Evolutionary conservation across 2,888 invertebrate species (phyloP).

Genomic region (Scrobipalpa atriplicella): DNA sequence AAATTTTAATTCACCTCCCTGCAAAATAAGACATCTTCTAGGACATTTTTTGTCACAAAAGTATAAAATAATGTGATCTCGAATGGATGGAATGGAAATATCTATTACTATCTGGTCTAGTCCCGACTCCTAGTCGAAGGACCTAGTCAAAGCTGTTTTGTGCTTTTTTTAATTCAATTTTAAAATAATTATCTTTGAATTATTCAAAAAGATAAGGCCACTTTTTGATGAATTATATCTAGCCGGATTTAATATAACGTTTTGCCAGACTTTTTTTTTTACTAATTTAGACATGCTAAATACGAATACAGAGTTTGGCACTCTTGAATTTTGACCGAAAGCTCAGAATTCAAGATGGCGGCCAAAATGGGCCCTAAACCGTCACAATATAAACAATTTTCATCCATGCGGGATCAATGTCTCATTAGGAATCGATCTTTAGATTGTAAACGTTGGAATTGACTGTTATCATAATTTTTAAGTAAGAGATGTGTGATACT

Average conservation of each 20-base stretch:
- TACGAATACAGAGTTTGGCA: too few relatives aligned
- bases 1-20: neutral
- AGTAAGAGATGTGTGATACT: slow-evolving; percentile 48
- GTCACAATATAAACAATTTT: neutral
- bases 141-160: neutral
- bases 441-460: slow-evolving; percentile 40
- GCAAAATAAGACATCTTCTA: slow-evolving; percentile 13
- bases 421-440: slow-evolving; percentile 12
- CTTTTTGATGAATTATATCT: too few relatives aligned
- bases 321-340: too few relatives aligned
- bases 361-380: too few relatives aligned
- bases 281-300: too few relatives aligned
- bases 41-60: slow-evolving; percentile 19
- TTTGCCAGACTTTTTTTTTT: too few relatives aligned
- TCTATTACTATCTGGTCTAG: neutral
- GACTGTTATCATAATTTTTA: slow-evolving; percentile 41
- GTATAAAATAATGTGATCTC: neutral
- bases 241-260: too few relatives aligned
- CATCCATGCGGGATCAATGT: neutral
- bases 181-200: neutral
- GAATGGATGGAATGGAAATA: neutral
- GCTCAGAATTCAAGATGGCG: too few relatives aligned
- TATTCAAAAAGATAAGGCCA: too few relatives aligned
- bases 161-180: neutral
- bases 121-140: neutral